Conservation (phyloP, 2,797 vertebrate species). For the Falco peregrinus region DNA sequence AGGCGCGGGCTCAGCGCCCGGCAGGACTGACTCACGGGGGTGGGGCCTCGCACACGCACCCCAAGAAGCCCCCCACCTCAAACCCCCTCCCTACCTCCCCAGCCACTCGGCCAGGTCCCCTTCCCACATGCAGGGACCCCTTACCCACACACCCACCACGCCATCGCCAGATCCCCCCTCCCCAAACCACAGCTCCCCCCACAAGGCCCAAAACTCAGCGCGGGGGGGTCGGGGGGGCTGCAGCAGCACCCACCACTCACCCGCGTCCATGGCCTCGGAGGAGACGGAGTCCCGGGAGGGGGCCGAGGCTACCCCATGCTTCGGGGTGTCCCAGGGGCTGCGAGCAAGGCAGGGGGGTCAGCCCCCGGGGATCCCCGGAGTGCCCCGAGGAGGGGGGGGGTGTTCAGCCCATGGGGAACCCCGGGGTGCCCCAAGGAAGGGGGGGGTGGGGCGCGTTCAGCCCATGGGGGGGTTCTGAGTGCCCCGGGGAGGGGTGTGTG, state of each 20-base stretch:
- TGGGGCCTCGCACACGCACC: background rate
- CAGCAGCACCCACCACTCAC: constrained; percentile 66
- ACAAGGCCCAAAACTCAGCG: too few relatives aligned
- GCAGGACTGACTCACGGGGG: background rate
- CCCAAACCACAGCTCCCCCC: too few relatives aligned
- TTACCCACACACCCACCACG: background rate
- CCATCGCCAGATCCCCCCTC: too few relatives aligned
- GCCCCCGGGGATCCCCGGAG: background rate
- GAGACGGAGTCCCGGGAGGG: constrained; percentile 81
- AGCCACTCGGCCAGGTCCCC: background rate
- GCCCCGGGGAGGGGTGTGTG: too few relatives aligned
- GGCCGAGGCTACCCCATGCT: background rate
- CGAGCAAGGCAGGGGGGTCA: background rate
- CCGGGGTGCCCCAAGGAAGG: too few relatives aligned
- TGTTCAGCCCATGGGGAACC: background rate
- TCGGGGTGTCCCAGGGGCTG: background rate
- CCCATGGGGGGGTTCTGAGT: background rate
- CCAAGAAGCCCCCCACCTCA: background rate
- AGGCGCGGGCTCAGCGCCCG: background rate
- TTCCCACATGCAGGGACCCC: background rate
- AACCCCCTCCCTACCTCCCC: background rate
- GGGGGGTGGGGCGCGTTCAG: too few relatives aligned
- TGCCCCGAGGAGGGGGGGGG: background rate
- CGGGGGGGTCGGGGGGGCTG: too few relatives aligned
- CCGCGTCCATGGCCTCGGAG: constrained; percentile 90